These are phyloP conservation scores for Drosophila lacertosa DNA, from an alignment of 1,140 invertebrate genomes.

Conservation along the genomic window DNA sequence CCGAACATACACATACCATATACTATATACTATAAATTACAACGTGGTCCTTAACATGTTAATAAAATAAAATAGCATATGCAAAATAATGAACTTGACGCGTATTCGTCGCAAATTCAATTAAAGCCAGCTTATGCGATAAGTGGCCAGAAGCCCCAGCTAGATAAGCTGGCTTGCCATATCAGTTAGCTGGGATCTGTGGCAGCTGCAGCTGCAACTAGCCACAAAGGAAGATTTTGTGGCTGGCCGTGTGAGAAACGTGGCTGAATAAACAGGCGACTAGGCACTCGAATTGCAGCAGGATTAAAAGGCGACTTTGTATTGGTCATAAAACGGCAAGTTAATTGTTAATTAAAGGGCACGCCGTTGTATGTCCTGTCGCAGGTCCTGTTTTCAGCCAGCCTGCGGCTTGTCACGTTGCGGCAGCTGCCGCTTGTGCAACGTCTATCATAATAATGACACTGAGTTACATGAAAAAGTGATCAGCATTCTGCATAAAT, in stretches of 20 bases:
- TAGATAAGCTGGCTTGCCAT: conserved; percentile 42
- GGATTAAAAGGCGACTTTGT: conserved; percentile 61
- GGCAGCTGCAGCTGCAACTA: conserved; percentile 44
- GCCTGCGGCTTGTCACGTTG: conserved; percentile 54
- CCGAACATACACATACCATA: no score
- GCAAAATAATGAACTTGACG: conserved; percentile 46
- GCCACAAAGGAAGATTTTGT: conserved; percentile 17
- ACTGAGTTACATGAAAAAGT: conserved; percentile 43
- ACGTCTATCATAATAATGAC: conserved; percentile 76
- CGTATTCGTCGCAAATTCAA: conserved; percentile 63
- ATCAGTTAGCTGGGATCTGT: conserved; percentile 58
- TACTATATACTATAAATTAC: conserved; percentile 78
- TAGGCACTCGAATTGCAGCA: conserved; percentile 23
- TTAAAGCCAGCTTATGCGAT: conserved; percentile 65
- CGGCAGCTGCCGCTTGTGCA: conserved; percentile 39
- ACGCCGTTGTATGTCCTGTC: conserved; percentile 12
- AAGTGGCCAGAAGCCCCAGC: conserved; percentile 56
- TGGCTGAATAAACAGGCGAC: conserved; percentile 70
- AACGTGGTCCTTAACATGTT: conserved; percentile 72
- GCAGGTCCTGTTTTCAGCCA: conserved; percentile 3
- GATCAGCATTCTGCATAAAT: conserved; percentile 33
- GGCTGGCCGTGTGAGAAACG: conserved; percentile 65
- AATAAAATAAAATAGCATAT: conserved; percentile 70
- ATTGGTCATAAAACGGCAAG: conserved; percentile 68
- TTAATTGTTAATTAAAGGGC: conserved; percentile 82